phyloP scores from a whole-genome alignment of 2,888 invertebrate genomes.

The Dryobota labecula region DNA sequence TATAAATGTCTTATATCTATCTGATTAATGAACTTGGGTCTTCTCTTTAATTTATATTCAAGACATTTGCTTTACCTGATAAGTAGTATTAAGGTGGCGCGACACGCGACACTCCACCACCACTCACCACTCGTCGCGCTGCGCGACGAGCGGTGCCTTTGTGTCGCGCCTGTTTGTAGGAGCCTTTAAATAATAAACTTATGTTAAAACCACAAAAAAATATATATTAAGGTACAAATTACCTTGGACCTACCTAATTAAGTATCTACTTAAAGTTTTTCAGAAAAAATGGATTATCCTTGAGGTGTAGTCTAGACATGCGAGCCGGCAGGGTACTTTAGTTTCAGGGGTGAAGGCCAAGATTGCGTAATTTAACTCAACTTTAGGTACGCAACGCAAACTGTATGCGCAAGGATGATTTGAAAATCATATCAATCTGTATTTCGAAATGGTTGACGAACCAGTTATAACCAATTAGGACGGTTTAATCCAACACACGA shows the following conservation, averaged over 20 bases:
- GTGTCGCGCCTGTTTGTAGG: too few relatives aligned
- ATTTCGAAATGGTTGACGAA: constrained; percentile 33
- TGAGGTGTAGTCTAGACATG: constrained; percentile 51
- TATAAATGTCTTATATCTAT: background rate
- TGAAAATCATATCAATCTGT: constrained; percentile 39
- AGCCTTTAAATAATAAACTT: background rate
- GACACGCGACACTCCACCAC: too few relatives aligned
- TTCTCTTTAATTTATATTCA: background rate
- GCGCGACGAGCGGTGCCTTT: too few relatives aligned
- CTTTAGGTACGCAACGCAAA: constrained; percentile 37
- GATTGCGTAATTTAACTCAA: constrained; percentile 71
- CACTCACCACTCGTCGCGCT: too few relatives aligned
- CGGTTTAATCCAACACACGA: constrained; percentile 57
- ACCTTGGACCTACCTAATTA: constrained; percentile 17
- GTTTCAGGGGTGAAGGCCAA: constrained; percentile 71
- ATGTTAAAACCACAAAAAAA: constrained; percentile 7
- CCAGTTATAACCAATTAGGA: constrained; percentile 59
- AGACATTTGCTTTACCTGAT: background rate
- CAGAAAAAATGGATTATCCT: constrained; percentile 43
- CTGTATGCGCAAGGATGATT: constrained; percentile 24
- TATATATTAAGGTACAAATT: too few relatives aligned
- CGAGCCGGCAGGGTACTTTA: constrained; percentile 48
- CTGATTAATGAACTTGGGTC: background rate
- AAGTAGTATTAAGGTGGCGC: background rate
- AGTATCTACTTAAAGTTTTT: constrained; percentile 25